Base-by-base conservation (phyloP, 2,797 vertebrate species). In the Gallinago stenura region DNA sequence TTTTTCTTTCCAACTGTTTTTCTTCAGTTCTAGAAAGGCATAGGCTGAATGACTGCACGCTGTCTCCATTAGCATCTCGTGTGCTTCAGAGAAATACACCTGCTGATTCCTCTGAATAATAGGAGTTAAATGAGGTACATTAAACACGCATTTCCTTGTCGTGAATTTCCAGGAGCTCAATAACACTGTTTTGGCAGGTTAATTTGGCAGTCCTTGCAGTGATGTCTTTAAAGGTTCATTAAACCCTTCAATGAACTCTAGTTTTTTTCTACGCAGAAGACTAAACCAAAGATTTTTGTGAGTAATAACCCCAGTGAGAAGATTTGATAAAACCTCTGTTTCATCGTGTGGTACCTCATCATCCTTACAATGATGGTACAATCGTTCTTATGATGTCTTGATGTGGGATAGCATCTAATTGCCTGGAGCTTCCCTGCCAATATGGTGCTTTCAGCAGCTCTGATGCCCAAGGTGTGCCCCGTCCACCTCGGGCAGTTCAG, bases 141-240 rank as follows among this genome's bases (percentile, higher is more conserved):
- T 95, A 95, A 94, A 83, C 58, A 62, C 5, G 8, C 43, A 1
- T 83, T 94, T 91, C 80, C 60, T 92, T 58, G 48, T 75, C 39
- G 1, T 58, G 56, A 30, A 53, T 93, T 96, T 95, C 62, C 78
- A 91, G 94, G 79, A 69, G 84, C 70, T 95, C 90, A 70, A 3
- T 87, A 87, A 77, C 6, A 6, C 66, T 95, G 57, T 84, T 97
- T 90, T 83, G 91, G 80, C 79, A 94, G 87, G 76, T 95, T 90
- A 81, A 88, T 94, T 84, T 94, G 51, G 57, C 81, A 86, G 35
- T 82, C 64, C 61, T 77, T 45, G 24, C 57, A 87, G 18, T 17
- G 43, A 83, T 86, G 75, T 68, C 80, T 95, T 72, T 71, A 90
- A 91, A 91, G 48, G 33, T n/a, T 84, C 77, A 90, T 89, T 94